phyloP scores from a whole-genome alignment of 2,797 vertebrate species.

The Hyperoplus lanceolatus region DNA sequence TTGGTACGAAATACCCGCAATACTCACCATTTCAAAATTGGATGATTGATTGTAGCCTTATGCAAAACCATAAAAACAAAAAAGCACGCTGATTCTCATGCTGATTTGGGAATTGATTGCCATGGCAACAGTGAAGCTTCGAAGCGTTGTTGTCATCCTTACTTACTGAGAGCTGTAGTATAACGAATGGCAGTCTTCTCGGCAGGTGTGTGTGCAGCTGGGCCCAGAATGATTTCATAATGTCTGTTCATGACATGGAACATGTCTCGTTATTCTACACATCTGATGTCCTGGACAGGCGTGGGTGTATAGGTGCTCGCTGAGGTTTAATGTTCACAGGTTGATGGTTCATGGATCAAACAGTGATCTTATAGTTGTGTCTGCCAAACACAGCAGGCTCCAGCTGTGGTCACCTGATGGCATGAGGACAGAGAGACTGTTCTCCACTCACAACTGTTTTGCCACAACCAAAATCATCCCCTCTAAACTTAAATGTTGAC shows the following conservation, averaged over 20 bases:
- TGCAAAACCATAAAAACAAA: too few species aligned
- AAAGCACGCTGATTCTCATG: too few species aligned
- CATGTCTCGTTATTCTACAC: not conserved
- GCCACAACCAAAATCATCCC: not conserved
- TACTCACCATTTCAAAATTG: too few species aligned
- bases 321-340: slow-evolving; percentile 18
- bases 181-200: not conserved
- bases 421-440: not conserved
- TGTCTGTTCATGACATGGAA: not conserved
- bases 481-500: too few species aligned
- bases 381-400: slow-evolving; percentile 9
- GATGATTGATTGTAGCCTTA: too few species aligned
- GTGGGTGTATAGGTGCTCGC: slow-evolving; percentile 23
- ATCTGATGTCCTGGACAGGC: slow-evolving; percentile 25
- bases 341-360: slow-evolving; percentile 24
- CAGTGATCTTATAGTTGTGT: slow-evolving; percentile 20
- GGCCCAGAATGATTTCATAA: not conserved
- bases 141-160: too few species aligned
- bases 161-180: not conserved
- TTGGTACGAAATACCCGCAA: too few species aligned
- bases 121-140: too few species aligned
- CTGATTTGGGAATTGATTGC: too few species aligned
- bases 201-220: not conserved
- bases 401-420: slow-evolving; percentile 32
- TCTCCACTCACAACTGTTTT: not conserved